Evolutionary conservation across 2,797 vertebrate species (phyloP), one percentile per base, ranked within the genome.

Genomic region (Percopsis omiscomaycus): DNA sequence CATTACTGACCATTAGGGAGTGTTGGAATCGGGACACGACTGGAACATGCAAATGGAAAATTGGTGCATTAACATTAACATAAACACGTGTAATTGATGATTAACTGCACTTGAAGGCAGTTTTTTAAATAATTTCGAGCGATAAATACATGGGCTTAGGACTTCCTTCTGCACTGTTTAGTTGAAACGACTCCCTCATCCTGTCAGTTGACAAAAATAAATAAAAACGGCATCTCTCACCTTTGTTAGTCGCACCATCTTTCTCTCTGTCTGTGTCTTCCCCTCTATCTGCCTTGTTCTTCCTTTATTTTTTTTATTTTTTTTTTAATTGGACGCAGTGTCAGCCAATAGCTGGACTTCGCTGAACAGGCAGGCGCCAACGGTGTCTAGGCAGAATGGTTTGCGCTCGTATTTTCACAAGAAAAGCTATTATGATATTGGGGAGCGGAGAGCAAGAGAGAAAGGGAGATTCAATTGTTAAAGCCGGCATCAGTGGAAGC

Each of bases 311-410:
- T 64, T 60, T 56, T 77, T 79, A 73, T n/a, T 80, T 66, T 66
- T 70, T 78, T 50, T 79, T 85, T 85, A 89, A 89, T 88, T 89
- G 84, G 82, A 72, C 73, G 52, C 58, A 80, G 76, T 37, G 78
- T 88, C 80, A 86, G 67, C 78, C 84, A 83, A 84, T 89, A 59
- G 81, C 68, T 66, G 80, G 75, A 83, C 74, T 71, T 60, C 37
- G 63, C 59, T 86, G 78, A 89, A 82, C 72, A 61, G 63, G 68
- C 60, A 16, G 71, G 75, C 11, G 58, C 90, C 89, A 85, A 88
- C 86, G 78, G 85, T 65, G 77, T 75, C 80, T 74, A 71, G 74
- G 80, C 83, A 87, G 82, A 85, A 37, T 74, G 71, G 79, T 61
- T 27, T 77, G 74, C 80, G 82, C 75, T 74, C 77, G 64, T 78